phyloP scores from a whole-genome alignment of 2,888 invertebrate species.

The Cheilosia soror region DNA sequence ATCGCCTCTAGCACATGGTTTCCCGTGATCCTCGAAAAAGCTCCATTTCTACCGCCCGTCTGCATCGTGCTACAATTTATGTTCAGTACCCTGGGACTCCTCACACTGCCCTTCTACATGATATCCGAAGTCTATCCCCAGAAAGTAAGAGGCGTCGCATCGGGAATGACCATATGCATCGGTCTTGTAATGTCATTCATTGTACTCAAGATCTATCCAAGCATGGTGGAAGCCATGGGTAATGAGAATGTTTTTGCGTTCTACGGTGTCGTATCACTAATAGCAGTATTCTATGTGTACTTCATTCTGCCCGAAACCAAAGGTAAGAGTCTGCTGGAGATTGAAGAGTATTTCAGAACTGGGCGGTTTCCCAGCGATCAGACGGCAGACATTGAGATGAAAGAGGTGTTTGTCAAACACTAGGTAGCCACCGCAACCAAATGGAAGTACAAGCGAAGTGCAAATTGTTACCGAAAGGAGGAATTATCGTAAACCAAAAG shows the following conservation, averaged over 20 bases:
- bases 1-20: constrained; percentile 85
- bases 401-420: constrained; percentile 79
- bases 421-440: constrained; percentile 31
- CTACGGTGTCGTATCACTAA: constrained; percentile 86
- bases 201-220: constrained; percentile 88
- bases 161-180: constrained; percentile 87
- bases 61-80: constrained; percentile 83
- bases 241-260: constrained; percentile 87
- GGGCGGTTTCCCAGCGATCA: constrained; percentile 75
- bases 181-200: constrained; percentile 87
- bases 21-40: constrained; percentile 77
- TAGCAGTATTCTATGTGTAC: constrained; percentile 87
- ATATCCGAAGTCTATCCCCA: constrained; percentile 89
- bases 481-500: constrained; percentile 63
- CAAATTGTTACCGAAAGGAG: constrained; percentile 19
- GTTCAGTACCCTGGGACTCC: constrained; percentile 84
- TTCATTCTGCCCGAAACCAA: constrained; percentile 89
- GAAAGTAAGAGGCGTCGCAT: constrained; percentile 87
- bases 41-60: constrained; percentile 79
- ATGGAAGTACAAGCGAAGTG: constrained; percentile 3
- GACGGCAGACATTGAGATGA: constrained; percentile 77
- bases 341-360: constrained; percentile 85
- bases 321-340: constrained; percentile 88
- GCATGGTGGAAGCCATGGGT: constrained; percentile 86
- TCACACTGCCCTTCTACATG: constrained; percentile 90